These are phyloP conservation scores for Austrolebias charrua DNA, from an alignment of 2,797 vertebrate genomes.

Conservation along the genomic window DNA sequence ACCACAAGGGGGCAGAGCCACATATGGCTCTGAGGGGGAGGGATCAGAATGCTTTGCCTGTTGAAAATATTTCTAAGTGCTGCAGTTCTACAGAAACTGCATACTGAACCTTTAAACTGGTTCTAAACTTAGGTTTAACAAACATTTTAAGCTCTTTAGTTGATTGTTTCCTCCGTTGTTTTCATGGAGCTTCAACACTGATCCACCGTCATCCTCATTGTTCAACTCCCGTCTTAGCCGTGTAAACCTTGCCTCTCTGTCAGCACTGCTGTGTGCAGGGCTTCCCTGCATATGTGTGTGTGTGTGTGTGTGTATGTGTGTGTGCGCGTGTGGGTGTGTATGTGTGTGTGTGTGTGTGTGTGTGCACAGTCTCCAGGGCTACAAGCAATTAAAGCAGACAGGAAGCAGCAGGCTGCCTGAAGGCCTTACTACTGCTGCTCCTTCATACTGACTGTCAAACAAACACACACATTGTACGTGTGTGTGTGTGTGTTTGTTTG, in stretches of 20 bases:
- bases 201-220: conserved; percentile 46
- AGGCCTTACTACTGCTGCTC: conserved; percentile 53
- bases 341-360: conserved; percentile 27
- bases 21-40: no score
- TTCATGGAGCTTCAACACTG: conserved; percentile 44
- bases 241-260: conserved; percentile 65
- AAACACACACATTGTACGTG: conserved; percentile 13
- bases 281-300: conserved; percentile 52
- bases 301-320: conserved; percentile 26
- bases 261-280: conserved; percentile 53
- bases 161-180: conserved; percentile 32
- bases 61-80: no score
- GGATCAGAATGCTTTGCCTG: no score
- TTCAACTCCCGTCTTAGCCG: conserved; percentile 62
- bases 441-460: conserved; percentile 50
- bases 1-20: no score
- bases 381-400: conserved; percentile 72
- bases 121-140: no score
- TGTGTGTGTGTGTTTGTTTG: not conserved
- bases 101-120: no score
- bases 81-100: no score
- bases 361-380: conserved; percentile 51
- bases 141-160: conserved; percentile 23
- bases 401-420: conserved; percentile 65
- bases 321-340: conserved; percentile 22